Evolutionary conservation across 2,888 invertebrate genomes (phyloP).

Genomic region (Morinoia aosen): DNA sequence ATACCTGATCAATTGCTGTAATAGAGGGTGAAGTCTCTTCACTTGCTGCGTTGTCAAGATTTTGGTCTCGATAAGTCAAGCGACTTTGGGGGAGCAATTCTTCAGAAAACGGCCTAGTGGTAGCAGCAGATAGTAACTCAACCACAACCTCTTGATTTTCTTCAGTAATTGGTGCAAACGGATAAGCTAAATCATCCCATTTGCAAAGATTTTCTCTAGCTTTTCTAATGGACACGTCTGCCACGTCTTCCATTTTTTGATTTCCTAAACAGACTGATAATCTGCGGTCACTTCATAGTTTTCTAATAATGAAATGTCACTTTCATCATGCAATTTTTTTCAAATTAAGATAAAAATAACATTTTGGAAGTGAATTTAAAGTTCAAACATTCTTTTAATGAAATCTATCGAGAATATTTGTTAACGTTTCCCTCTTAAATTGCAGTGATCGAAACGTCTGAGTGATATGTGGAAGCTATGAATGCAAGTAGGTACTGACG

Average conservation of each 20-base stretch:
- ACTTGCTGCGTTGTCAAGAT: not conserved
- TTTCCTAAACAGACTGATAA: conserved; percentile 51
- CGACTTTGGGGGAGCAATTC: not conserved
- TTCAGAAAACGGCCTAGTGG: conserved; percentile 49
- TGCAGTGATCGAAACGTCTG: too few species aligned
- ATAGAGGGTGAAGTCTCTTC: conserved; percentile 57
- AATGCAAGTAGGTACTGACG: too few species aligned
- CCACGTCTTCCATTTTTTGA: conserved; percentile 68
- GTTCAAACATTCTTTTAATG: too few species aligned
- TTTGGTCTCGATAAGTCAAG: not conserved
- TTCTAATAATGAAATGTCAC: not conserved
- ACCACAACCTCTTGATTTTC: conserved; percentile 63
- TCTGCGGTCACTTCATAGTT: not conserved
- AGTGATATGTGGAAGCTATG: too few species aligned
- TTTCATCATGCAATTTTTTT: too few species aligned
- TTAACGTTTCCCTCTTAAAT: too few species aligned
- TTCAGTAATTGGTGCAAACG: conserved; percentile 62
- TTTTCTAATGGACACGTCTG: conserved; percentile 60
- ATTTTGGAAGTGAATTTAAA: too few species aligned
- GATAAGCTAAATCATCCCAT: conserved; percentile 65
- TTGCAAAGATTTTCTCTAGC: conserved; percentile 63
- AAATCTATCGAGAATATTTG: too few species aligned
- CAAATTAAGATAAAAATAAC: too few species aligned
- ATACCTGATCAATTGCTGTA: conserved; percentile 62
- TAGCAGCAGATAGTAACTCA: conserved; percentile 62